phyloP scores from a whole-genome alignment of 2,797 vertebrate species.

The Periparus ater region DNA sequence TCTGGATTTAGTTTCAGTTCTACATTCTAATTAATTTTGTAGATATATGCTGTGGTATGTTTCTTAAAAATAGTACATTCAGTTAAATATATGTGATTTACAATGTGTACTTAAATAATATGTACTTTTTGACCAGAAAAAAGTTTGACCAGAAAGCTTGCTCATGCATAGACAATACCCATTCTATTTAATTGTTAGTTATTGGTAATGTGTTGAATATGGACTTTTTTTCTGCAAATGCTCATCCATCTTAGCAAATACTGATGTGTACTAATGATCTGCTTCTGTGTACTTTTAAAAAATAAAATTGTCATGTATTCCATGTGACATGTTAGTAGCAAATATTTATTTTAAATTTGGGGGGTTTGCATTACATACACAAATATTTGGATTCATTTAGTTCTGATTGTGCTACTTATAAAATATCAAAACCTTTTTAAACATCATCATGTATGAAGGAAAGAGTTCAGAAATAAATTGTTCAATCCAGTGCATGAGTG shows the following conservation, averaged over 20 bases:
- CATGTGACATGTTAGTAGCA: neutral
- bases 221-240: neutral
- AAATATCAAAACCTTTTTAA: neutral
- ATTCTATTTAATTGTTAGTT: neutral
- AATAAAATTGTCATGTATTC: neutral
- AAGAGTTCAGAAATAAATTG: neutral
- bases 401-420: neutral
- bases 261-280: neutral
- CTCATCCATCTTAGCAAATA: neutral
- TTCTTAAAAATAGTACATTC: neutral
- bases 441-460: neutral
- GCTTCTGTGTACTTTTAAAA: neutral
- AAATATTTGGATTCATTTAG: neutral
- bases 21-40: neutral
- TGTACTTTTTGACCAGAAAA: neutral
- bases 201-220: neutral
- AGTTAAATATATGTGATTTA: neutral
- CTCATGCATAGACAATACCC: neutral
- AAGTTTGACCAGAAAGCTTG: neutral
- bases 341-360: neutral
- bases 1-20: neutral
- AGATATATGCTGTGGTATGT: neutral
- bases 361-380: fast-evolving
- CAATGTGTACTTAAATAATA: neutral
- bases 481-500: neutral